A percentile compares a stretch with the other conserved stretches of the same genome.
Evolutionary conservation across 2,888 invertebrate genomes (phyloP).

Genomic region (Noctua fimbriata): DNA sequence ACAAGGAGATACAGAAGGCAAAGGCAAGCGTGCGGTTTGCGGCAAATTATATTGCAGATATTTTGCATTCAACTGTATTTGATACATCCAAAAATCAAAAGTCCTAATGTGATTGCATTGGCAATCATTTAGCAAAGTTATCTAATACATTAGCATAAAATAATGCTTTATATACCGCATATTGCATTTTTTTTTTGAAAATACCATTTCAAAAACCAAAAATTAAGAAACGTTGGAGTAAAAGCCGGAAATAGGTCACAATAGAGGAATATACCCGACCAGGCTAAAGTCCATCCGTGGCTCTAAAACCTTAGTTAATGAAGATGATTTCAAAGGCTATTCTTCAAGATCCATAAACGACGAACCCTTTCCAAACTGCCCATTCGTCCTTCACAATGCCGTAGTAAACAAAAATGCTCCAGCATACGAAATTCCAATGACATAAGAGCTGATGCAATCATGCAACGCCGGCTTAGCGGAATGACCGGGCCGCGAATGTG

Average conservation of each 20-base stretch:
- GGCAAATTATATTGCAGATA: not conserved
- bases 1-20: not conserved
- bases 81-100: not conserved
- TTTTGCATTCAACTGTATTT: not conserved
- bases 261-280: not conserved
- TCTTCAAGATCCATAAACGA: not conserved
- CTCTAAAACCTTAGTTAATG: not conserved
- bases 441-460: slow-evolving; percentile 80
- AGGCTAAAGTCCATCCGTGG: not conserved
- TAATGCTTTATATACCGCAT: not conserved
- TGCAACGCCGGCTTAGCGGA: slow-evolving; percentile 69
- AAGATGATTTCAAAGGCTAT: not conserved
- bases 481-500: slow-evolving; percentile 79
- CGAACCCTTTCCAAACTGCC: not conserved
- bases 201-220: not conserved
- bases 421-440: slow-evolving; percentile 82
- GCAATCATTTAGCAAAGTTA: slow-evolving; percentile 17
- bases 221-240: not conserved
- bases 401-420: slow-evolving; percentile 68
- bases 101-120: not conserved
- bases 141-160: slow-evolving; percentile 12
- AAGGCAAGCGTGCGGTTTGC: not conserved
- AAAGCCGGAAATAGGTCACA: not conserved
- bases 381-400: slow-evolving; percentile 83
- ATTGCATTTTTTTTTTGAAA: not conserved